These are phyloP conservation scores for Babyrousa celebensis DNA, from an alignment of 2,797 vertebrate species.

Conservation along the genomic window DNA sequence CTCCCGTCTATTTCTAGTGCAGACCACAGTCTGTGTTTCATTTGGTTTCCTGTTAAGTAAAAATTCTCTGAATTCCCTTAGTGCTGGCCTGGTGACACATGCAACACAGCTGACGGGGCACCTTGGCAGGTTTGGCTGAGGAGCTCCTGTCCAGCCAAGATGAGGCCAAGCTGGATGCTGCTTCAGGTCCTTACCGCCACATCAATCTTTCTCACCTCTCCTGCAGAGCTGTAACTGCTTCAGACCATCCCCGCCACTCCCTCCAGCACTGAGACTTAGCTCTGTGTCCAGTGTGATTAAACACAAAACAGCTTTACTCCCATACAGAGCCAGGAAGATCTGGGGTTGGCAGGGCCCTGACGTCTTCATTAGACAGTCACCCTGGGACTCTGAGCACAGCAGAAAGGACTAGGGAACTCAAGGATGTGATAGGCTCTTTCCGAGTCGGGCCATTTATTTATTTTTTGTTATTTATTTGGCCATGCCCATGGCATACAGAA, in stretches of 20 bases:
- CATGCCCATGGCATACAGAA: too few relatives aligned
- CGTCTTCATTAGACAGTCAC: neutral
- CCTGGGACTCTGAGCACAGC: neutral
- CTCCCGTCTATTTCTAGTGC: conserved; percentile 56
- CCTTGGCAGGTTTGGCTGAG: neutral
- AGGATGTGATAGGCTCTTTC: neutral
- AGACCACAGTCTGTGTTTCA: conserved; percentile 24
- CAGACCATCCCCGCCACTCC: neutral
- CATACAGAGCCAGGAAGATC: neutral
- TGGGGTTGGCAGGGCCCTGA: neutral
- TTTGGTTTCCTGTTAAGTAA: conserved; percentile 55
- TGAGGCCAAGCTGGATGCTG: neutral
- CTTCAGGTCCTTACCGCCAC: too few relatives aligned
- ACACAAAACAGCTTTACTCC: neutral
- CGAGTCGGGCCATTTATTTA: neutral
- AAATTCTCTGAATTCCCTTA: conserved; percentile 73
- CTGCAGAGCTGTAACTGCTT: neutral
- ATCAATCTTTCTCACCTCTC: neutral
- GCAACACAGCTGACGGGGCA: neutral
- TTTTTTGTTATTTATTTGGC: too few relatives aligned
- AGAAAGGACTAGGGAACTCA: neutral
- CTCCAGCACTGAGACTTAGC: neutral
- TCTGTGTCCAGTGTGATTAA: neutral
- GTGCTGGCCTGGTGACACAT: neutral
- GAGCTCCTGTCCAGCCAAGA: neutral